Conservation (phyloP, 2,797 vertebrate species). For the Chloroceryle amazona region DNA sequence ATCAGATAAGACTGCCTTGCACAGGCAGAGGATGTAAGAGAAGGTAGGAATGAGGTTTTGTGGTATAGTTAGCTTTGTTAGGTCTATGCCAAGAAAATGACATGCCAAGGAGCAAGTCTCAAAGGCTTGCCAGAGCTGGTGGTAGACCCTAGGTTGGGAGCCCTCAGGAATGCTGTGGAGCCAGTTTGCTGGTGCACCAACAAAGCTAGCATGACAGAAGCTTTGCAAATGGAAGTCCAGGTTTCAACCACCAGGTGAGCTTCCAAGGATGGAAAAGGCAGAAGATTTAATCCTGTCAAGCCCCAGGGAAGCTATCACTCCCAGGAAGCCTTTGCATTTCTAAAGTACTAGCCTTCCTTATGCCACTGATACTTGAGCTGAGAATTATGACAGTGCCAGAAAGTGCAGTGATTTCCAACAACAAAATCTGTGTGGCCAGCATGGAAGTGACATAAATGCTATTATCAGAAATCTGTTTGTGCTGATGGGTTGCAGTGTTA, state of each 20-base stretch:
- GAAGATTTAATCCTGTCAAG: not conserved
- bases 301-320: not conserved
- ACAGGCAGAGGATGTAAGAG: not conserved
- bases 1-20: not conserved
- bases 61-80: not conserved
- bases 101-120: not conserved
- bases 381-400: not conserved
- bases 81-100: not conserved
- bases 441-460: not conserved
- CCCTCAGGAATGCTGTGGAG: not conserved
- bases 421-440: fast-evolving
- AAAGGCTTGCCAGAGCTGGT: fast-evolving
- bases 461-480: not conserved
- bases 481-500: not conserved
- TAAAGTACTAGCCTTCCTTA: not conserved
- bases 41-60: not conserved
- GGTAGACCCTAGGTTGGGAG: not conserved
- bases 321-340: not conserved
- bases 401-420: not conserved
- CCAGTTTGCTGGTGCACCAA: not conserved
- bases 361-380: not conserved
- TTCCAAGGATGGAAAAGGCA: not conserved
- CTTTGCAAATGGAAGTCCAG: not conserved
- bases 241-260: not conserved
- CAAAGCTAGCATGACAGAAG: not conserved